Percentiles rank a stretch among this genome's conserved stretches.
Evolutionary conservation across 1,140 invertebrate species (phyloP).

Genomic region (Caenorhabditis brenneri): DNA sequence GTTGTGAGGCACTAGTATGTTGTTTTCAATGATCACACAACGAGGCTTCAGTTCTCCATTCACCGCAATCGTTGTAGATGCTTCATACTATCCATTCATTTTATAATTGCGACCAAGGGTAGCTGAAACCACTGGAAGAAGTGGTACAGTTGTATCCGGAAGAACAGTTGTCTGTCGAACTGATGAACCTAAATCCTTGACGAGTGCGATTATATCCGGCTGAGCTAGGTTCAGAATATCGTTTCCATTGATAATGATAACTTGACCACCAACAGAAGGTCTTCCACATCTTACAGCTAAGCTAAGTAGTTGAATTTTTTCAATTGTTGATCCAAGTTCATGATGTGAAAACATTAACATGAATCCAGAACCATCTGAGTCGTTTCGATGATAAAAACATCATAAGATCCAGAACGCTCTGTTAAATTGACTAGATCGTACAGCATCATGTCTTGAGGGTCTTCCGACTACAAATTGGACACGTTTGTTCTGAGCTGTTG

Average conservation of each 20-base stretch:
- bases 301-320: slow-evolving; percentile 89
- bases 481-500: slow-evolving; percentile 71
- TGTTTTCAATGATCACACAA: too few relatives aligned
- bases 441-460: slow-evolving; percentile 1
- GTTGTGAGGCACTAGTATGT: too few relatives aligned
- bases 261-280: slow-evolving; percentile 90
- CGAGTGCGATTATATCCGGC: slow-evolving; percentile 77
- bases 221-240: slow-evolving; percentile 90
- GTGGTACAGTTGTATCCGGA: slow-evolving; percentile 21
- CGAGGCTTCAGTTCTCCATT: too few relatives aligned
- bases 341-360: slow-evolving; percentile 96
- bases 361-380: slow-evolving; percentile 97
- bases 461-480: slow-evolving; percentile 67
- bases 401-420: slow-evolving; percentile 74
- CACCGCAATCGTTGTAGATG: too few relatives aligned
- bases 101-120: background rate
- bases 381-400: slow-evolving; percentile 85
- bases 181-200: slow-evolving; percentile 64
- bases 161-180: slow-evolving; percentile 68
- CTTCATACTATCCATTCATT: slow-evolving; percentile 31
- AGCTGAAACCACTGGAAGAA: slow-evolving; percentile 28
- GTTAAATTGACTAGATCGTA: slow-evolving; percentile 61
- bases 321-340: slow-evolving; percentile 89
- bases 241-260: slow-evolving; percentile 91
- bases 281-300: slow-evolving; percentile 89